A percentile compares a stretch with the other conserved stretches of the same genome.
Conservation (phyloP, 1,140 invertebrate genomes). For the Drosophila pseudoananassae region DNA sequence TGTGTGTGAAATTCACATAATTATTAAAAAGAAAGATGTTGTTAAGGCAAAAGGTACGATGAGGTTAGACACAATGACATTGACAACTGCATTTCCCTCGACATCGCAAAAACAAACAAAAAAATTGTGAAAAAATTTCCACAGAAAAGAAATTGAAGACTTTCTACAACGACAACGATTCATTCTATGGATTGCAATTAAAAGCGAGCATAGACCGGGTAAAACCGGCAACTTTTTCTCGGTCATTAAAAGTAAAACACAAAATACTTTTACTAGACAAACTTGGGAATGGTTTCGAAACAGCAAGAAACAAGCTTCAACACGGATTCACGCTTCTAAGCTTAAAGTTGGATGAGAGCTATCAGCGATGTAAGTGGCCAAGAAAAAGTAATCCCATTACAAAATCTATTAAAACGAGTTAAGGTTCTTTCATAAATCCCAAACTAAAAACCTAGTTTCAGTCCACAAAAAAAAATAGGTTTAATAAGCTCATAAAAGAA, state of each 20-base stretch:
- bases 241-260: constrained; percentile 71
- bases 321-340: constrained; percentile 2
- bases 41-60: constrained; percentile 27
- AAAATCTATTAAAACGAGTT: neutral
- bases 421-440: neutral
- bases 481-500: neutral
- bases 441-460: neutral
- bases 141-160: constrained; percentile 69
- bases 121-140: constrained; percentile 35
- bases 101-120: neutral
- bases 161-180: constrained; percentile 52
- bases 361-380: neutral
- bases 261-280: constrained; percentile 61
- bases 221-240: constrained; percentile 47
- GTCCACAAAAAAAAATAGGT: neutral
- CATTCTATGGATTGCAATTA: constrained; percentile 52
- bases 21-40: constrained; percentile 40
- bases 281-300: neutral
- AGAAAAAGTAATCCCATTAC: neutral
- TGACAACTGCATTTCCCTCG: constrained; percentile 57
- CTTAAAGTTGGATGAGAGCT: constrained; percentile 11
- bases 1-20: constrained; percentile 55
- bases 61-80: constrained; percentile 57
- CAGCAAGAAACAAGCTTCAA: neutral
- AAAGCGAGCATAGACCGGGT: constrained; percentile 43